Conservation (phyloP, 2,113 vertebrate species). For the Nothobranchius kuhntae region DNA sequence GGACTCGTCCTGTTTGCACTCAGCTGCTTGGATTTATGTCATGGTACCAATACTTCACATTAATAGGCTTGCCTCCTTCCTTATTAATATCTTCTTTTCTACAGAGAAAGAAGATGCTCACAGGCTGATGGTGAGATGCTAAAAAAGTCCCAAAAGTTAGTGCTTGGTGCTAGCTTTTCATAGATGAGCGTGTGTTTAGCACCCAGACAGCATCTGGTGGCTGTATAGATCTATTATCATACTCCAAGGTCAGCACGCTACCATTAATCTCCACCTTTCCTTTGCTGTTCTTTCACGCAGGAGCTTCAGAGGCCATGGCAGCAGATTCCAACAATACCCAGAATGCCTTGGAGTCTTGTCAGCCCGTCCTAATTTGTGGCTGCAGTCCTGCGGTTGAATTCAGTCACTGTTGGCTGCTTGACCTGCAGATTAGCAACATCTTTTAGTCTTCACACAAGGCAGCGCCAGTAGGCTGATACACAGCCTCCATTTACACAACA, state of each 20-base stretch:
- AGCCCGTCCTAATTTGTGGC: conserved; percentile 77
- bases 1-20: conserved; percentile 14
- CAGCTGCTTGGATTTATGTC: conserved; percentile 5
- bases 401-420: conserved; percentile 69
- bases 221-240: conserved; percentile 56
- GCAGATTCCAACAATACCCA: conserved; percentile 72
- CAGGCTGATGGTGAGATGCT: not conserved
- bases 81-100: not conserved
- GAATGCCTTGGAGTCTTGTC: conserved; percentile 71
- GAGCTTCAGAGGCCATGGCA: conserved; percentile 58
- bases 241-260: conserved; percentile 62
- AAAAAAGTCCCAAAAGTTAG: not conserved
- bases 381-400: conserved; percentile 70
- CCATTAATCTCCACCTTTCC: conserved; percentile 76
- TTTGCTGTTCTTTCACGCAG: conserved; percentile 57
- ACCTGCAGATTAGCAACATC: conserved; percentile 77
- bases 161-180: not conserved
- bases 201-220: conserved; percentile 30
- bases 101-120: not conserved
- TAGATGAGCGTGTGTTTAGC: not conserved
- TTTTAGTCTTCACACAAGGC: conserved; percentile 54
- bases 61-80: not conserved
- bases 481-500: conserved; percentile 66
- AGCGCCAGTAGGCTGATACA: conserved; percentile 42
- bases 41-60: not conserved